These are phyloP conservation scores for Phyllotreta striolata DNA, from an alignment of 2,888 invertebrate genomes.

Conservation along the genomic window DNA sequence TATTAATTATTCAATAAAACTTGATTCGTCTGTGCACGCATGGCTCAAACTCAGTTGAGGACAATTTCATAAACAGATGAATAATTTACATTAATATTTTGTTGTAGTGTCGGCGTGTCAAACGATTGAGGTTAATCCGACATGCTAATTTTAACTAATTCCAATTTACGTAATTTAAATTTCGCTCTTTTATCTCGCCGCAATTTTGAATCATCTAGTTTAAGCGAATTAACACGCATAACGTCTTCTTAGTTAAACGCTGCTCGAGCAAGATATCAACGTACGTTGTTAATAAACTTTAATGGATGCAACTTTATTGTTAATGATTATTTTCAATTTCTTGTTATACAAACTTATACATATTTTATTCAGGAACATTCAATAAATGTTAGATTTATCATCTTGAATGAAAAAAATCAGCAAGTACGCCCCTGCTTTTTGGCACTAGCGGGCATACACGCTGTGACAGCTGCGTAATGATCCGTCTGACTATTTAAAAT, in stretches of 20 bases:
- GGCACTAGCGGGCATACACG: constrained; percentile 43
- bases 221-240: constrained; percentile 33
- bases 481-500: constrained; percentile 50
- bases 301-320: not conserved
- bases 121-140: constrained; percentile 48
- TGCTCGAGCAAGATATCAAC: no score
- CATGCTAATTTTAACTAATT: constrained; percentile 61
- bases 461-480: constrained; percentile 51
- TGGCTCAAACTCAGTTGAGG: constrained; percentile 44
- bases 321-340: not conserved
- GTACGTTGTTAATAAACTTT: constrained; percentile 3
- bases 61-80: constrained; percentile 49
- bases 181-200: constrained; percentile 51
- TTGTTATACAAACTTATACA: no score
- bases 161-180: constrained; percentile 62
- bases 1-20: constrained; percentile 9
- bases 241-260: no score
- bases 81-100: constrained; percentile 49
- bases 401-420: no score
- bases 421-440: not conserved
- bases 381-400: no score
- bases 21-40: constrained; percentile 33
- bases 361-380: no score
- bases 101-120: constrained; percentile 50
- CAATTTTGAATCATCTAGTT: constrained; percentile 41